Percentiles rank a stretch among this genome's conserved stretches.
phyloP scores from a whole-genome alignment of 2,797 vertebrate species.

The Microctenopoma lineatum region DNA sequence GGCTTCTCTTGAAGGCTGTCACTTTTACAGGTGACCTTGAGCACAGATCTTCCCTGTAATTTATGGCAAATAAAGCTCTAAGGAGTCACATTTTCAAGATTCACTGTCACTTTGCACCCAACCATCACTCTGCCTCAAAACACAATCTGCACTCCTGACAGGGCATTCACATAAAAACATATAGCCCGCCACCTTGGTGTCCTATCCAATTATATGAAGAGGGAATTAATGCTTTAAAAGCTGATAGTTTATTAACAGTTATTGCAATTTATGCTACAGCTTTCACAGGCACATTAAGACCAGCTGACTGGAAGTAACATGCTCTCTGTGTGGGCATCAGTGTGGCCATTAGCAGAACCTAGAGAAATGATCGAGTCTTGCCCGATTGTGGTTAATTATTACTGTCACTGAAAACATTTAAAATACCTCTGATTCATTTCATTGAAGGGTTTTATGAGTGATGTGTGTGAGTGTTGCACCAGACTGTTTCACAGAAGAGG shows the following conservation, averaged over 20 bases:
- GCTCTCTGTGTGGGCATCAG: constrained; percentile 84
- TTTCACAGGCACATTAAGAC: constrained; percentile 86
- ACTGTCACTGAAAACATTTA: no score
- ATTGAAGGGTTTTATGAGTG: no score
- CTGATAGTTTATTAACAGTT: constrained; percentile 90
- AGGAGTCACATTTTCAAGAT: constrained; percentile 91
- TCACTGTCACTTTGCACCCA: constrained; percentile 90
- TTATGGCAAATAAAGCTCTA: constrained; percentile 88
- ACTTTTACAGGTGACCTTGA: constrained; percentile 88
- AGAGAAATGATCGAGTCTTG: no score
- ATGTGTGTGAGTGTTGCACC: no score
- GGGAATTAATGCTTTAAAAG: constrained; percentile 93
- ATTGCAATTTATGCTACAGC: constrained; percentile 87
- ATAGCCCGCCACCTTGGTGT: constrained; percentile 86
- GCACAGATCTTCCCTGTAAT: constrained; percentile 84
- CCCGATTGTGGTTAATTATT: no score
- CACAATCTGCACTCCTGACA: constrained; percentile 90
- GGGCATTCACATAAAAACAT: constrained; percentile 90
- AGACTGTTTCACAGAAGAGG: no score
- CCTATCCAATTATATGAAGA: constrained; percentile 92
- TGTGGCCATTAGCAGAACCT: constrained; percentile 76
- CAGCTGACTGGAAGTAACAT: constrained; percentile 83
- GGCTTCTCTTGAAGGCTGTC: constrained; percentile 80
- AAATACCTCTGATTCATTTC: no score
- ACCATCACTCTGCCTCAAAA: constrained; percentile 86